Conservation (phyloP, 2,888 invertebrate genomes). For the Apomyelois bistriatella region DNA sequence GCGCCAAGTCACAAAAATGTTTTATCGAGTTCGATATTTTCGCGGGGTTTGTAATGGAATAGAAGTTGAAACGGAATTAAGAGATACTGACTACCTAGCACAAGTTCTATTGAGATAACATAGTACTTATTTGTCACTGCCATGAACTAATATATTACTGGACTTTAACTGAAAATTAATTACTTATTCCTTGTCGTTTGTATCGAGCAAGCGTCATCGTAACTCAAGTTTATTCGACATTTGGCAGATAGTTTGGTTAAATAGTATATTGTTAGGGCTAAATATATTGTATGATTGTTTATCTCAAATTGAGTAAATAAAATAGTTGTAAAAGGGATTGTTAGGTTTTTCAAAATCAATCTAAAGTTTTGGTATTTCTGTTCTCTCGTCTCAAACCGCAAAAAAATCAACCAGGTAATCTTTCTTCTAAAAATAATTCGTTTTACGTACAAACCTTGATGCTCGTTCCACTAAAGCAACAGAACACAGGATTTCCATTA, state of each 20-base stretch:
- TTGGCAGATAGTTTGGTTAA: no score
- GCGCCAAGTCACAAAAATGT: constrained; percentile 10
- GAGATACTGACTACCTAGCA: neutral
- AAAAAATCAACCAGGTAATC: neutral
- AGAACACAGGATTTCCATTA: constrained; percentile 72
- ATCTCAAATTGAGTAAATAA: no score
- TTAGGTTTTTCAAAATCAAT: no score
- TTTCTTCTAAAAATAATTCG: neutral
- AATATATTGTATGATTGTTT: no score
- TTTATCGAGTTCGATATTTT: constrained; percentile 9
- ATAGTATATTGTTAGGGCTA: no score
- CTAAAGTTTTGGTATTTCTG: neutral
- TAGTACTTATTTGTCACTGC: neutral
- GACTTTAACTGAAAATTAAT: no score
- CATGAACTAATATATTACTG: neutral
- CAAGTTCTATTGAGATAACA: neutral
- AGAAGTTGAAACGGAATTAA: constrained; percentile 6
- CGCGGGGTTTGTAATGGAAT: constrained; percentile 1
- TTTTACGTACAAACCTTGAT: neutral
- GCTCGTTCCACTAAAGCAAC: constrained; percentile 26
- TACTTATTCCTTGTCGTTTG: no score
- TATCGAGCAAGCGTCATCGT: no score
- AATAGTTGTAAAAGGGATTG: no score
- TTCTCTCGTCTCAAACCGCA: no score
- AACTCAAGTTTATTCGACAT: no score